These are phyloP conservation scores for Gallirallus australis DNA, from an alignment of 2,797 vertebrate species.

Conservation along the genomic window DNA sequence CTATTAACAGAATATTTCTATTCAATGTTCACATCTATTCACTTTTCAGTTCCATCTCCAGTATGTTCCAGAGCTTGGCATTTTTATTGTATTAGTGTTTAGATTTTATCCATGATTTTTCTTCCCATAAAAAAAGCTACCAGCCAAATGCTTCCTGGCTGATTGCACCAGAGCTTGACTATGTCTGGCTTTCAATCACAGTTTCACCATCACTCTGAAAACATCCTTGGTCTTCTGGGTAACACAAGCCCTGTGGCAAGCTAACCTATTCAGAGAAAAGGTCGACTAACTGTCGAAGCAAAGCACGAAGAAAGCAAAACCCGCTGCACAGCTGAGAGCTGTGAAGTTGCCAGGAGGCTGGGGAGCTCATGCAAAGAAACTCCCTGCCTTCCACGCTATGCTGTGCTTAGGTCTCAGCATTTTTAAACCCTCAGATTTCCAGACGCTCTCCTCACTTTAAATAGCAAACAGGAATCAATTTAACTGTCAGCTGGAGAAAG, in stretches of 20 bases:
- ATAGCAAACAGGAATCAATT: slow-evolving; percentile 6
- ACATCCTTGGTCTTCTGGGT: slow-evolving; percentile 32
- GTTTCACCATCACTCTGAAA: slow-evolving; percentile 19
- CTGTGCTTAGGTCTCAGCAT: background rate
- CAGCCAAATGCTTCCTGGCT: slow-evolving; percentile 32
- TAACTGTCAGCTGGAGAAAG: slow-evolving; percentile 13
- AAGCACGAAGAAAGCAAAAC: slow-evolving; percentile 9
- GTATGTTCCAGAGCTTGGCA: background rate
- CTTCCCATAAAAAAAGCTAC: slow-evolving; percentile 4
- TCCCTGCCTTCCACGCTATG: accelerated
- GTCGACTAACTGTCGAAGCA: background rate
- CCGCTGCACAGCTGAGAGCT: background rate
- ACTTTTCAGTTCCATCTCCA: background rate
- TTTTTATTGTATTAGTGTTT: slow-evolving; percentile 25
- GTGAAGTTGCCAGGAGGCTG: slow-evolving; percentile 16
- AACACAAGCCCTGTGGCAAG: slow-evolving; percentile 50
- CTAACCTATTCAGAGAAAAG: slow-evolving; percentile 39
- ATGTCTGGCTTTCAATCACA: slow-evolving; percentile 8
- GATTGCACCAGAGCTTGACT: background rate
- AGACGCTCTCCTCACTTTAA: background rate
- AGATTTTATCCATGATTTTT: background rate
- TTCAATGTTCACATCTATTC: background rate
- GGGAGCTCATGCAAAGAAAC: background rate
- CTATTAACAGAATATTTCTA: background rate
- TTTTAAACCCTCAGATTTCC: background rate